Evolutionary conservation across 2,113 vertebrate species (phyloP).

Genomic region (Anseranas semipalmata): DNA sequence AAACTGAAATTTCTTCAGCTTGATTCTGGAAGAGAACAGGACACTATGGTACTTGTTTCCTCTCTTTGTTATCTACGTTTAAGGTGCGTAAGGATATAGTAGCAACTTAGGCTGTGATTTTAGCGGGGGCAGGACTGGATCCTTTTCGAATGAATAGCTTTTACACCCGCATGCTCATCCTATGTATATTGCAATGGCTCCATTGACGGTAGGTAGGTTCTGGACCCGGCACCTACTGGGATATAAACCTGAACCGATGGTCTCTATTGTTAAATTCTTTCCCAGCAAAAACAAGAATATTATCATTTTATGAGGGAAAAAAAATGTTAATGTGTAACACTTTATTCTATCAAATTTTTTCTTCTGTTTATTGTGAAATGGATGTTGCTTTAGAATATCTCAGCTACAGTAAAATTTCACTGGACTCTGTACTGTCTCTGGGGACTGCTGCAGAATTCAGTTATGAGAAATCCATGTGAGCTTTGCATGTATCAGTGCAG

Average conservation of each 20-base stretch:
- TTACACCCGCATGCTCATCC: not conserved
- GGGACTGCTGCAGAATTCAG: not conserved
- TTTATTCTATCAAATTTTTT: not conserved
- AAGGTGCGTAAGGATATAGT: not conserved
- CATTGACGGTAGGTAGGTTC: not conserved
- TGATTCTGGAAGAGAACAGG: slow-evolving; percentile 7
- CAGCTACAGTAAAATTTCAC: not conserved
- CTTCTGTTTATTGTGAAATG: not conserved
- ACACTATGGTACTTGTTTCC: not conserved
- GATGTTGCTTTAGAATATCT: not conserved
- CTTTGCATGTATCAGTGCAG: not conserved
- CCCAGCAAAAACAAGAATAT: not conserved
- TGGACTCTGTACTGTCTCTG: not conserved
- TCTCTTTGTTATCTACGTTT: not conserved
- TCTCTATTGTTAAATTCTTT: not conserved
- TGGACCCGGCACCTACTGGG: not conserved
- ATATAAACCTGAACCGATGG: not conserved
- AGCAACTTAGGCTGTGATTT: not conserved
- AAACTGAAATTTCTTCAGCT: slow-evolving; percentile 45
- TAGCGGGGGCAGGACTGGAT: not conserved
- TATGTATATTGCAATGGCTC: not conserved
- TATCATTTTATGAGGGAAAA: not conserved
- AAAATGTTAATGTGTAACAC: not conserved
- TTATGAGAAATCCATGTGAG: not conserved
- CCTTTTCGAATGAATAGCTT: not conserved